Percentiles rank a stretch among this genome's conserved stretches.
phyloP scores from a whole-genome alignment of 2,113 vertebrate species.

The Ellobius talpinus region DNA sequence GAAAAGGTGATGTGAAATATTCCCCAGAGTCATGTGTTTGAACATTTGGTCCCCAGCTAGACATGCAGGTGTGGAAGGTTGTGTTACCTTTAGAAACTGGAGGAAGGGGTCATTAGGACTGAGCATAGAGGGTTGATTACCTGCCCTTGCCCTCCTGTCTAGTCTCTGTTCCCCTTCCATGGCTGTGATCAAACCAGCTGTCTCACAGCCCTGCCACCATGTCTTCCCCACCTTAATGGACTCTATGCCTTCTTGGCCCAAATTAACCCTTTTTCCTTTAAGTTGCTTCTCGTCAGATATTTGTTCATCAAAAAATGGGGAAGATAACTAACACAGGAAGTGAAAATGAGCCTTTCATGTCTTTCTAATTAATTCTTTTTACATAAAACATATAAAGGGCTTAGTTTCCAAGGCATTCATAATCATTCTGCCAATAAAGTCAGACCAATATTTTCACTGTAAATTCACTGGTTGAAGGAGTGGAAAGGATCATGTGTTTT shows the following conservation, averaged over 20 bases:
- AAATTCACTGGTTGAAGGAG: not conserved
- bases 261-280: not conserved
- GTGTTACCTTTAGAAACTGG: not conserved
- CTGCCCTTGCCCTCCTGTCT: not conserved
- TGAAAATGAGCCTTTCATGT: not conserved
- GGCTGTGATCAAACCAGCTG: not conserved
- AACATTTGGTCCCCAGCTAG: not conserved
- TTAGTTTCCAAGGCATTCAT: not conserved
- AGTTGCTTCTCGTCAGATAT: not conserved
- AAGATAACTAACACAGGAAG: not conserved
- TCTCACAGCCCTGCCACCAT: no score
- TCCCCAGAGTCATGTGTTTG: not conserved
- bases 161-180: not conserved
- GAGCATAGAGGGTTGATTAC: not conserved
- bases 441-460: not conserved
- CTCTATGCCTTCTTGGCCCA: not conserved
- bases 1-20: not conserved
- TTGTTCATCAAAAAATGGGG: not conserved
- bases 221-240: not conserved
- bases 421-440: not conserved
- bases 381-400: not conserved
- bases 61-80: no score
- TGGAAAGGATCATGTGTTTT: not conserved
- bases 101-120: not conserved
- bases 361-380: slow-evolving; percentile 13